These are phyloP conservation scores for Notothenia coriiceps DNA, from an alignment of 2,113 vertebrate species.

Conservation along the genomic window DNA sequence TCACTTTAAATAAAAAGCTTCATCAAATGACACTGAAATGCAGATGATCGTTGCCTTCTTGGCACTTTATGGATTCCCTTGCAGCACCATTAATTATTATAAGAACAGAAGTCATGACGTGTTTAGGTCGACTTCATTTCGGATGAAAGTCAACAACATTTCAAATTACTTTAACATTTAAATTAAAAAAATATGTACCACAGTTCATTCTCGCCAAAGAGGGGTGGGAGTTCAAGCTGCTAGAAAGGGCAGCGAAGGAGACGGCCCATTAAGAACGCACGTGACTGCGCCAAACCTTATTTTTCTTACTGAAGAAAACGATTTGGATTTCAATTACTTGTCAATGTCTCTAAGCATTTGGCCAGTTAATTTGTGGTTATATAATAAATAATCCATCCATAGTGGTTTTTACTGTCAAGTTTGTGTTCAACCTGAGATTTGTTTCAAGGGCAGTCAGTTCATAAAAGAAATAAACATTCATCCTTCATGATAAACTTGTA, in stretches of 20 bases:
- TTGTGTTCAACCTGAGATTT: slow-evolving; percentile 73
- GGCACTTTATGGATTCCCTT: slow-evolving; percentile 62
- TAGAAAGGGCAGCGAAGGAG: slow-evolving; percentile 40
- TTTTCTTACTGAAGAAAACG: slow-evolving; percentile 11
- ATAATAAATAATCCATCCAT: slow-evolving; percentile 67
- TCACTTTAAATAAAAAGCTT: slow-evolving; percentile 67
- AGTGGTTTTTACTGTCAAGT: slow-evolving; percentile 64
- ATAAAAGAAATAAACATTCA: slow-evolving; percentile 53
- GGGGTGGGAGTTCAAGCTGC: slow-evolving; percentile 61
- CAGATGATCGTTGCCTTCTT: slow-evolving; percentile 56
- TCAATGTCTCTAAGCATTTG: slow-evolving; percentile 22
- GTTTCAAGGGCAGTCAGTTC: slow-evolving; percentile 45
- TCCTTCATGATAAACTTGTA: slow-evolving; percentile 57
- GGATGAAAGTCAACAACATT: slow-evolving; percentile 42
- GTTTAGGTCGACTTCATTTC: slow-evolving; percentile 46
- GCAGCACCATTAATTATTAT: slow-evolving; percentile 70
- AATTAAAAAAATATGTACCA: slow-evolving; percentile 64
- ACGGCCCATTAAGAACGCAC: neutral
- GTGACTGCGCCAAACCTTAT: slow-evolving; percentile 16
- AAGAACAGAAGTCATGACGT: slow-evolving; percentile 55
- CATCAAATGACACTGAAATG: slow-evolving; percentile 62
- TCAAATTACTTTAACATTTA: slow-evolving; percentile 40
- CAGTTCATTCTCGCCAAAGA: slow-evolving; percentile 48
- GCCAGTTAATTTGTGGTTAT: slow-evolving; percentile 41
- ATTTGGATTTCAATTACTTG: slow-evolving; percentile 27